phyloP scores from a whole-genome alignment of 2,113 vertebrate species.

The Agapornis roseicollis region DNA sequence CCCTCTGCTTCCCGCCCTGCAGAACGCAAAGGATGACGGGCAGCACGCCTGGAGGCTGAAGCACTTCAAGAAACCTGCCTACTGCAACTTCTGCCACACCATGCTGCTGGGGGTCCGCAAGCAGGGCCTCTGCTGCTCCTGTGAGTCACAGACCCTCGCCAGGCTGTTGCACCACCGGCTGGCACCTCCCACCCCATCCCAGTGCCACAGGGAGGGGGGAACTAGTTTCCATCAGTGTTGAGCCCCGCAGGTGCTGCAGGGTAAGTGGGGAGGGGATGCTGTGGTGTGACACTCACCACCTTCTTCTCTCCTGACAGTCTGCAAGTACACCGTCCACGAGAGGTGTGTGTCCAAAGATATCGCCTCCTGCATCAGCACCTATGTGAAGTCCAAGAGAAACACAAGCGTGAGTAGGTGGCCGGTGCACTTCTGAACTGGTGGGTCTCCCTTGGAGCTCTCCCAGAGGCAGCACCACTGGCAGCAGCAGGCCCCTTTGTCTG shows the following conservation, averaged over 20 bases:
- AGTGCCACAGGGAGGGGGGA: not conserved
- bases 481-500: not conserved
- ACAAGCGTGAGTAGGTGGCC: slow-evolving; percentile 78
- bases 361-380: slow-evolving; percentile 91
- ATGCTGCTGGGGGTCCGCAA: slow-evolving; percentile 93
- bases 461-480: accelerated
- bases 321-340: slow-evolving; percentile 94
- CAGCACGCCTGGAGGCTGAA: slow-evolving; percentile 93
- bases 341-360: slow-evolving; percentile 93
- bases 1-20: not conserved
- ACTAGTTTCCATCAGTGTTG: not conserved
- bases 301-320: slow-evolving; percentile 75
- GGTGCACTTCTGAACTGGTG: accelerated
- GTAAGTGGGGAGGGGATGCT: not conserved
- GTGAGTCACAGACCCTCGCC: slow-evolving; percentile 66
- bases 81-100: slow-evolving; percentile 93
- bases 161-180: accelerated
- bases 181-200: accelerated
- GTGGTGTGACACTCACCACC: not conserved
- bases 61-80: slow-evolving; percentile 96
- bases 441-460: not conserved
- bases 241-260: not conserved
- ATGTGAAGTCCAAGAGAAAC: slow-evolving; percentile 87
- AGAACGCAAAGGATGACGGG: slow-evolving; percentile 90
- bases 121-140: slow-evolving; percentile 92